Conservation (phyloP, 2,113 vertebrate genomes). For the Paratilapia polleni region DNA sequence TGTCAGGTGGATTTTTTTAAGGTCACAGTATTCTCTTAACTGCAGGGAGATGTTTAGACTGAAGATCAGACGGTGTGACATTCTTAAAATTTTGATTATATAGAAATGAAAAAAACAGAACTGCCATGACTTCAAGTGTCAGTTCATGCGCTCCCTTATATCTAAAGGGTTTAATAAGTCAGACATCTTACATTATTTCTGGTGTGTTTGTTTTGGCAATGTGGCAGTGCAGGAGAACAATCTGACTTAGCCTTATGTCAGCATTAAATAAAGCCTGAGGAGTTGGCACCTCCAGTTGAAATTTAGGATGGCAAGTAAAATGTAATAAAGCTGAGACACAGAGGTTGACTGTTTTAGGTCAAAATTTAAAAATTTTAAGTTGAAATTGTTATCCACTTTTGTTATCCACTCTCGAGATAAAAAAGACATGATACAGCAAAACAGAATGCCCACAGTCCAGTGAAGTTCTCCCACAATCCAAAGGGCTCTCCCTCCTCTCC, state of each 20-base stretch:
- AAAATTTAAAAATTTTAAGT: neutral
- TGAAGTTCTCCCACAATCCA: constrained; percentile 28
- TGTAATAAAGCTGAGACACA: neutral
- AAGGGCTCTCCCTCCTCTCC: constrained; percentile 29
- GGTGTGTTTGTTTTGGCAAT: neutral
- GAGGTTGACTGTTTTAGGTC: neutral
- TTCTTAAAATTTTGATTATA: neutral
- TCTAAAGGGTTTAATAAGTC: neutral
- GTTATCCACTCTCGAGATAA: neutral
- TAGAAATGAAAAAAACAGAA: neutral
- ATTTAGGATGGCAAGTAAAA: neutral
- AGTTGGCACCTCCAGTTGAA: neutral
- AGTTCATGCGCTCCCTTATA: neutral
- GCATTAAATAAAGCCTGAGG: neutral
- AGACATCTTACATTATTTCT: neutral
- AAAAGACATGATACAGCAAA: constrained; percentile 29
- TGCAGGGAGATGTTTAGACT: neutral
- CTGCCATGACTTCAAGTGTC: neutral
- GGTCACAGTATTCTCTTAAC: neutral
- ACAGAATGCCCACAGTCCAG: constrained; percentile 12
- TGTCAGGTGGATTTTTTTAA: neutral
- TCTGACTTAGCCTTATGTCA: too few relatives aligned
- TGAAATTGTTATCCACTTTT: neutral
- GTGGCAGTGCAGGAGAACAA: too few relatives aligned
- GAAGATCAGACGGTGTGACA: neutral